A percentile compares a stretch with the other conserved stretches of the same genome.
These are phyloP conservation scores for Hydropsyche tenuis DNA, from an alignment of 1,140 invertebrate species.

Conservation along the genomic window DNA sequence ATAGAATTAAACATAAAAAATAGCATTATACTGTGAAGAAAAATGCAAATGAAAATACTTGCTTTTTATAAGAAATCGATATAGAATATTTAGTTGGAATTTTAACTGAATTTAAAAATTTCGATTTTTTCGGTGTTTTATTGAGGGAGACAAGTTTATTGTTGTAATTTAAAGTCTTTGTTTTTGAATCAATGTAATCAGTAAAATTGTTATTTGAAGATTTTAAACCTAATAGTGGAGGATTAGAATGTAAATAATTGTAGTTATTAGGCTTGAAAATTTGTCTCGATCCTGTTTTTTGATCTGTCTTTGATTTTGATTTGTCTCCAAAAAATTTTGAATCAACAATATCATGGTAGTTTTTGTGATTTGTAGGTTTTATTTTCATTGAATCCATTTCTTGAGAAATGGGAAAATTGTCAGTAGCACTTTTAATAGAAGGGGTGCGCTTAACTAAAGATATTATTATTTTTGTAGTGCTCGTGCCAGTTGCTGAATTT, in stretches of 20 bases:
- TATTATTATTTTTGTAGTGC: slow-evolving; percentile 29
- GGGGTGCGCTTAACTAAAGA: slow-evolving; percentile 20
- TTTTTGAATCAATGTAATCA: neutral
- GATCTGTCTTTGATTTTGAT: neutral
- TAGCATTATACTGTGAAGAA: too few species aligned
- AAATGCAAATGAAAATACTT: slow-evolving; percentile 31
- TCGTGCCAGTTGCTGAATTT: slow-evolving; percentile 24
- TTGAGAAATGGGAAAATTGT: too few species aligned
- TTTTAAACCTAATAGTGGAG: neutral
- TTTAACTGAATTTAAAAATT: neutral
- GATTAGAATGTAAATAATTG: neutral
- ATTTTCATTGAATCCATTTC: neutral
- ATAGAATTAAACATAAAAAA: too few species aligned
- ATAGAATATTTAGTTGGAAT: slow-evolving; percentile 7
- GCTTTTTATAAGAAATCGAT: slow-evolving; percentile 35
- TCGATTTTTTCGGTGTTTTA: neutral
- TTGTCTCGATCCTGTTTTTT: too few species aligned
- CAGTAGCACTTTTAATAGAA: neutral
- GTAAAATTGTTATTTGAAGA: neutral
- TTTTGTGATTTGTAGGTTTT: neutral
- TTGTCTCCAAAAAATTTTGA: neutral
- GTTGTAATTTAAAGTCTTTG: neutral
- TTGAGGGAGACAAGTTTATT: neutral
- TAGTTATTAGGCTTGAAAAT: neutral
- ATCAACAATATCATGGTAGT: neutral